Conservation (phyloP, 2,797 vertebrate species). For the Siniperca undulata region DNA sequence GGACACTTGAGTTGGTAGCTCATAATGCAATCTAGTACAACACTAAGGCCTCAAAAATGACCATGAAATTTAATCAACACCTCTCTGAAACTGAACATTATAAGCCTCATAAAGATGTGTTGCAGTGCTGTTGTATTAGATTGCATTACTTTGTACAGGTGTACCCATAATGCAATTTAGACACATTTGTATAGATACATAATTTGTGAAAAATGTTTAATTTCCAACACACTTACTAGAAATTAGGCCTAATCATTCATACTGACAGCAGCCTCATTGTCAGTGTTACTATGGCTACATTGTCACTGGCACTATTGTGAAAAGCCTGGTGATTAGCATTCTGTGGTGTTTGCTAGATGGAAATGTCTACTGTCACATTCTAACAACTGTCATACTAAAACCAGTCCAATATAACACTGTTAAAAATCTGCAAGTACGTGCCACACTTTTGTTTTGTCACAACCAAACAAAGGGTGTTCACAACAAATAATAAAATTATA, state of each 20-base stretch:
- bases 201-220: slow-evolving; percentile 32
- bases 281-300: slow-evolving; percentile 64
- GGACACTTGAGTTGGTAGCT: neutral
- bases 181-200: neutral
- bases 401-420: slow-evolving; percentile 12
- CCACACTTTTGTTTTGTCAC: slow-evolving; percentile 50
- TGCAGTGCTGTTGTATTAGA: neutral
- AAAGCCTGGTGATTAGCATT: slow-evolving; percentile 54
- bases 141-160: neutral
- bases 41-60: neutral
- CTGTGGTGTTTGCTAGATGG: slow-evolving; percentile 24
- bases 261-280: slow-evolving; percentile 35
- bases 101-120: neutral
- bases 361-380: slow-evolving; percentile 39
- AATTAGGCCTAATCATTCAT: slow-evolving; percentile 40
- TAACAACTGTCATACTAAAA: slow-evolving; percentile 21
- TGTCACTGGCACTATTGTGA: slow-evolving; percentile 44
- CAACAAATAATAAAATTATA: slow-evolving; percentile 60
- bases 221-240: slow-evolving; percentile 23
- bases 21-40: neutral
- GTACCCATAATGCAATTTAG: neutral
- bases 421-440: slow-evolving; percentile 13
- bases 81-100: neutral
- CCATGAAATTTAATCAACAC: slow-evolving; percentile 5
- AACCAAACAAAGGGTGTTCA: slow-evolving; percentile 50